Percentiles rank a stretch among this genome's conserved stretches.
phyloP scores from a whole-genome alignment of 2,888 invertebrate species.

The Tenthredo notha region DNA sequence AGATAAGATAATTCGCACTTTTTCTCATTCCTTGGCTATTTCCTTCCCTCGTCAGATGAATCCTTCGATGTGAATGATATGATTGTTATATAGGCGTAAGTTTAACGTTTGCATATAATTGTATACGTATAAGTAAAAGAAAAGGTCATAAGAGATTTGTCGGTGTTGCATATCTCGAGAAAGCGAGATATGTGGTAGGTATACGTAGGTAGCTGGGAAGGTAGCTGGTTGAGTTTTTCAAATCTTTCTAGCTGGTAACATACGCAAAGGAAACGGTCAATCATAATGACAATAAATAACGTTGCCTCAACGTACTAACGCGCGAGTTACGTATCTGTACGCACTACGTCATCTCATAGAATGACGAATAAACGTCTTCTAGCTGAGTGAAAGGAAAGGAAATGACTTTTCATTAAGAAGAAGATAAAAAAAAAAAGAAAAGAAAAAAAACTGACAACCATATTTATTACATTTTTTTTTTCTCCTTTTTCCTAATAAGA shows the following conservation, averaged over 20 bases:
- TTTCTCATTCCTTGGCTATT: background rate
- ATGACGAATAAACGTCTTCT: background rate
- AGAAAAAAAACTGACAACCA: background rate
- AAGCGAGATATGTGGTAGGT: too few species aligned
- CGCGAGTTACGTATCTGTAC: conserved; percentile 6
- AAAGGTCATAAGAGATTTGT: conserved; percentile 13
- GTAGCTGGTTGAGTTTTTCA: background rate
- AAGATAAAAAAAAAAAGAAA: too few species aligned
- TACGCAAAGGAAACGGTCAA: background rate
- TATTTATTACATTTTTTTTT: background rate
- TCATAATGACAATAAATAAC: conserved; percentile 37
- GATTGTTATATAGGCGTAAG: background rate
- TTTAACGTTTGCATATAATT: background rate
- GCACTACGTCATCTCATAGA: background rate
- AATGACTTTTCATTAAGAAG: conserved; percentile 15
- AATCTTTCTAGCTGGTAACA: background rate
- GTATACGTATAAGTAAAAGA: background rate
- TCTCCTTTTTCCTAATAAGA: background rate
- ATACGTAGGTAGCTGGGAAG: background rate
- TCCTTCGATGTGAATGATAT: background rate
- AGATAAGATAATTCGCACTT: background rate
- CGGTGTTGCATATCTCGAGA: background rate
- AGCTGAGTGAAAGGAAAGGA: conserved; percentile 2
- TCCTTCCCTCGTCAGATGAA: background rate
- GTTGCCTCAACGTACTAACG: conserved; percentile 3